phyloP scores from a whole-genome alignment of 1,140 invertebrate species.

The Teleopsis dalmanni region DNA sequence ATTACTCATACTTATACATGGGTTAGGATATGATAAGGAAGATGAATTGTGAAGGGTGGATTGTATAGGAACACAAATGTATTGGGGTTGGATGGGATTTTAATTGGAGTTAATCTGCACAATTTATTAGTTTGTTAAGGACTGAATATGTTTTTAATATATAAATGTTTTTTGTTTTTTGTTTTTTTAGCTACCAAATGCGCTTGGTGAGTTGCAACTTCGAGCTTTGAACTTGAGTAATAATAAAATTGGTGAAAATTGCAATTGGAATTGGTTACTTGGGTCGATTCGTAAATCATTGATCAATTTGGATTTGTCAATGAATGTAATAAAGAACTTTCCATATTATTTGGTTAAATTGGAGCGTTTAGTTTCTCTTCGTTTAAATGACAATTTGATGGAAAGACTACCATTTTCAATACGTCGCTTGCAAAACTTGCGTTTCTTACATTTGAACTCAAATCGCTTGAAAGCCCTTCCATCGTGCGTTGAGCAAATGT shows the following conservation, averaged over 20 bases:
- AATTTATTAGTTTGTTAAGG: no score
- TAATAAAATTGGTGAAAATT: slow-evolving; percentile 57
- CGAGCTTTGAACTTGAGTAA: slow-evolving; percentile 61
- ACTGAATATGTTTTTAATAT: neutral
- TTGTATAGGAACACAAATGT: no score
- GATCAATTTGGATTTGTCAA: slow-evolving; percentile 30
- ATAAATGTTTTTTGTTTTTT: neutral
- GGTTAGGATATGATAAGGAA: no score
- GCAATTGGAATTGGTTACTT: slow-evolving; percentile 60
- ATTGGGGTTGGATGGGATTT: no score
- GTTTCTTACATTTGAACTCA: slow-evolving; percentile 43
- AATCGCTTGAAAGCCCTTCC: slow-evolving; percentile 51
- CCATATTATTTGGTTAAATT: slow-evolving; percentile 40
- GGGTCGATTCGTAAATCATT: slow-evolving; percentile 42
- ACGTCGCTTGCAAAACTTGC: slow-evolving; percentile 51
- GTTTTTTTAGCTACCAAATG: slow-evolving; percentile 53
- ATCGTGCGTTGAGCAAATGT: slow-evolving; percentile 26
- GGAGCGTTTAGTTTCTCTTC: slow-evolving; percentile 50
- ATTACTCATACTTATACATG: no score
- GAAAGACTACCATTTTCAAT: slow-evolving; percentile 53
- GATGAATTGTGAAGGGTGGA: no score
- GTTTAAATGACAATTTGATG: slow-evolving; percentile 57
- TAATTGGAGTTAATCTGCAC: no score
- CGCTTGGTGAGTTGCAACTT: slow-evolving; percentile 59
- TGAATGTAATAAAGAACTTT: slow-evolving; percentile 31